Evolutionary conservation across 2,113 vertebrate genomes (phyloP).

Genomic region (Xenopus borealis): DNA sequence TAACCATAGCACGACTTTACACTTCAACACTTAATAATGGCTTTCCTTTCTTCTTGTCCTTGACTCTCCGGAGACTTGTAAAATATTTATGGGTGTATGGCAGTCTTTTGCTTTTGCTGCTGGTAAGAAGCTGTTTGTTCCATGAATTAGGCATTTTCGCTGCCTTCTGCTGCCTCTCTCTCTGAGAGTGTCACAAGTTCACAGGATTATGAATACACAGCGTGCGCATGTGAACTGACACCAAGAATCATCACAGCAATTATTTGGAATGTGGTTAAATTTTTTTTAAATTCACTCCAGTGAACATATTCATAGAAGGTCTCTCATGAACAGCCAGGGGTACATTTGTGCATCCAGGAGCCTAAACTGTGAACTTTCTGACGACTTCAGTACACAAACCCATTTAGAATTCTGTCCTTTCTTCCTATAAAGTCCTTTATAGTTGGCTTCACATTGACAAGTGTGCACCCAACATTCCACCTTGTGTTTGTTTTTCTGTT

Average conservation of each 20-base stretch:
- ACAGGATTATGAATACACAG: constrained; percentile 13
- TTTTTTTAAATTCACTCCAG: no score
- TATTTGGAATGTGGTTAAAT: background rate
- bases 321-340: no score
- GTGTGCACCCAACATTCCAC: no score
- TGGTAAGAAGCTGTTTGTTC: constrained; percentile 6
- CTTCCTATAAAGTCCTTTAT: no score
- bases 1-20: background rate
- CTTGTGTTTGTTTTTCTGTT: no score
- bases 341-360: no score
- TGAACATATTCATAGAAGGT: no score
- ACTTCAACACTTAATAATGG: background rate
- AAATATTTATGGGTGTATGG: constrained; percentile 28
- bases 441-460: no score
- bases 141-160: constrained; percentile 38
- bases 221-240: constrained; percentile 10
- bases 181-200: constrained; percentile 41
- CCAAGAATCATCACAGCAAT: constrained; percentile 18
- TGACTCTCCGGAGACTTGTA: constrained; percentile 23
- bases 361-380: no score
- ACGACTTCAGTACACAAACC: no score
- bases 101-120: background rate
- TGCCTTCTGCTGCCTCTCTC: constrained; percentile 27
- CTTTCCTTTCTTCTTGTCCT: constrained; percentile 14
- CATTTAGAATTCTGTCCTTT: no score